Conservation (phyloP, 2,113 vertebrate genomes). For the Crotalus horridus region DNA sequence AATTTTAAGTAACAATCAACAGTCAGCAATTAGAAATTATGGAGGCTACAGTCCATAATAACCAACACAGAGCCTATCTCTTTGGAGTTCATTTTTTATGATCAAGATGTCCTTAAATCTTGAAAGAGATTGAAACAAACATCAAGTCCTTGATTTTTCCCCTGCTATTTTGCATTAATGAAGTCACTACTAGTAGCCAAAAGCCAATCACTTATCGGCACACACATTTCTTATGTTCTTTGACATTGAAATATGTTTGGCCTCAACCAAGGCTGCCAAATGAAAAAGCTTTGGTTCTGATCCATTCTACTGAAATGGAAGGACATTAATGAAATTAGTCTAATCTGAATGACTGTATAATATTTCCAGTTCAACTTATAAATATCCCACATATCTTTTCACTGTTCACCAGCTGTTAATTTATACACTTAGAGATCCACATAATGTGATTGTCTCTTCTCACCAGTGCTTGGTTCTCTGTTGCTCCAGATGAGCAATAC, state of each 20-base stretch:
- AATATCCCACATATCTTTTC: background rate
- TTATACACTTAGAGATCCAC: accelerated
- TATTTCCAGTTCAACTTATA: background rate
- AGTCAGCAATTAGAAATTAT: background rate
- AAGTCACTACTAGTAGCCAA: background rate
- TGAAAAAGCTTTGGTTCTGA: background rate
- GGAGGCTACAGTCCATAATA: background rate
- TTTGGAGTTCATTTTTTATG: background rate
- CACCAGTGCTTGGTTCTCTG: background rate
- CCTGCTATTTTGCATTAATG: background rate
- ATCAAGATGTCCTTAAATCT: background rate
- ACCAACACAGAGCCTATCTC: background rate
- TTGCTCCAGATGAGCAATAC: background rate
- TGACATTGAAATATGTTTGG: background rate
- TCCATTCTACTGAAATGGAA: accelerated
- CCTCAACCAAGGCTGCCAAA: background rate
- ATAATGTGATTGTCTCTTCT: background rate
- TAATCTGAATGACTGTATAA: background rate
- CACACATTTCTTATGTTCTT: background rate
- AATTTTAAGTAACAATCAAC: background rate
- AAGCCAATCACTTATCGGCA: background rate
- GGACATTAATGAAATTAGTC: background rate
- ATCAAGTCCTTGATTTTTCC: background rate
- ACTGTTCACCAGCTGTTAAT: background rate
- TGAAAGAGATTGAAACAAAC: background rate